Conservation (phyloP, 2,797 vertebrate genomes). For the Trachops cirrhosus region DNA sequence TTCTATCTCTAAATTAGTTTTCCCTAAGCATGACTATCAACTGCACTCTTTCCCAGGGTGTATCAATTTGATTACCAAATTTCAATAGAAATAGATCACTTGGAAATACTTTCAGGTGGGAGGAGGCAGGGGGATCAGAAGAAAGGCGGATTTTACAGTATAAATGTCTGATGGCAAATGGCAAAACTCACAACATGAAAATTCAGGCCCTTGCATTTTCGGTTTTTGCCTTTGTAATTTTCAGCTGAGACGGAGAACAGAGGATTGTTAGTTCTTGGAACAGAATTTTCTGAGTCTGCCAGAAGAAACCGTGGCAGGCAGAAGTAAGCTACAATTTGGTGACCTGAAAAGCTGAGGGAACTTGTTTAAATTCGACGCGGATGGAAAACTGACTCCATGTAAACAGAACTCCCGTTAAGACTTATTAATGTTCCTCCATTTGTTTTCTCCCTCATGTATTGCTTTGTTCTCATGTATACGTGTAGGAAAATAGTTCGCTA, state of each 20-base stretch:
- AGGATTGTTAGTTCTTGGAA: constrained; percentile 46
- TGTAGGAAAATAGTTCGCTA: neutral
- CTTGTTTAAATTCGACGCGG: neutral
- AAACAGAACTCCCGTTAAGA: neutral
- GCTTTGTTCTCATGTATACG: neutral
- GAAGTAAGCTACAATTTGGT: constrained; percentile 22
- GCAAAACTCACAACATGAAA: neutral
- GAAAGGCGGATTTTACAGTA: neutral
- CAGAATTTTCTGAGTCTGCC: neutral
- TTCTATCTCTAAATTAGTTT: neutral
- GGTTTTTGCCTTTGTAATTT: constrained; percentile 15
- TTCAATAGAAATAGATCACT: neutral
- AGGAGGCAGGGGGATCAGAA: neutral
- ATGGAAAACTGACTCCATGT: neutral
- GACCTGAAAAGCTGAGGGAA: neutral
- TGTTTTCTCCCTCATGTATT: neutral
- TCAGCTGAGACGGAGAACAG: constrained; percentile 31
- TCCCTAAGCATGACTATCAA: neutral
- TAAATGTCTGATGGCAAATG: neutral
- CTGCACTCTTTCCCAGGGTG: neutral
- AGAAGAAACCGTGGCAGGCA: neutral
- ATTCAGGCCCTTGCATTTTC: neutral
- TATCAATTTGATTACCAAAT: neutral
- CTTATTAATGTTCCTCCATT: neutral
- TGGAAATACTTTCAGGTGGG: neutral